Conservation (phyloP, 2,113 vertebrate genomes). For the Boulengeromyrus knoepffleri region DNA sequence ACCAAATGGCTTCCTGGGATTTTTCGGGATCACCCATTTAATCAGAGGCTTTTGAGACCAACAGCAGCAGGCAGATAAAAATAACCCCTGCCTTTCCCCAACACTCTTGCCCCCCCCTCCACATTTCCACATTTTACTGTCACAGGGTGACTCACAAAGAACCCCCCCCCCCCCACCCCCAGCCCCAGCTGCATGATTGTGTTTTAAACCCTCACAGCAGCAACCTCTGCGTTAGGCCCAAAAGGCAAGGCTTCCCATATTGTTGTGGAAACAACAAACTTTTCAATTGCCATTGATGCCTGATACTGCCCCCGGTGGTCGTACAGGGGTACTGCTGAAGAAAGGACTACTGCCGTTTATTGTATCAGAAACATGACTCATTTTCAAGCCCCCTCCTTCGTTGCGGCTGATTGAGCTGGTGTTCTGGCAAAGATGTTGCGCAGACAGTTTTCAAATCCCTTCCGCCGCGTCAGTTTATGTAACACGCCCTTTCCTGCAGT, state of each 20-base stretch:
- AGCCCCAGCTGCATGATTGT: background rate
- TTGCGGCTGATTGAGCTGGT: background rate
- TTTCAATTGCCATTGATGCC: background rate
- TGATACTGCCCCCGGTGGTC: background rate
- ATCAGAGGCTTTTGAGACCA: background rate
- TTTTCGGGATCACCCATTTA: background rate
- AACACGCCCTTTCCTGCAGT: background rate
- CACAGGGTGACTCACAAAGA: background rate
- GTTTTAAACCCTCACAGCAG: background rate
- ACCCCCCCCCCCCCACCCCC: slow-evolving; percentile 4
- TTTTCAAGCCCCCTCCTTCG: background rate
- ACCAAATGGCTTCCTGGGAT: background rate
- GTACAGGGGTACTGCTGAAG: background rate
- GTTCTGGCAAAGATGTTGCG: background rate
- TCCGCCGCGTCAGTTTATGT: background rate
- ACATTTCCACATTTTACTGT: background rate
- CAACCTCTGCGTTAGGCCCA: background rate
- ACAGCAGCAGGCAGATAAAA: background rate
- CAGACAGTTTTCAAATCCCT: background rate
- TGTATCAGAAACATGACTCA: background rate
- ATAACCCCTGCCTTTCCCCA: background rate
- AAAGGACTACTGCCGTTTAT: background rate
- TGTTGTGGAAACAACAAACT: background rate
- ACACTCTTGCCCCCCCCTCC: background rate
- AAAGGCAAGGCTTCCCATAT: background rate